These are phyloP conservation scores for Phaethornis superciliosus DNA, from an alignment of 2,113 vertebrate genomes.

Conservation along the genomic window DNA sequence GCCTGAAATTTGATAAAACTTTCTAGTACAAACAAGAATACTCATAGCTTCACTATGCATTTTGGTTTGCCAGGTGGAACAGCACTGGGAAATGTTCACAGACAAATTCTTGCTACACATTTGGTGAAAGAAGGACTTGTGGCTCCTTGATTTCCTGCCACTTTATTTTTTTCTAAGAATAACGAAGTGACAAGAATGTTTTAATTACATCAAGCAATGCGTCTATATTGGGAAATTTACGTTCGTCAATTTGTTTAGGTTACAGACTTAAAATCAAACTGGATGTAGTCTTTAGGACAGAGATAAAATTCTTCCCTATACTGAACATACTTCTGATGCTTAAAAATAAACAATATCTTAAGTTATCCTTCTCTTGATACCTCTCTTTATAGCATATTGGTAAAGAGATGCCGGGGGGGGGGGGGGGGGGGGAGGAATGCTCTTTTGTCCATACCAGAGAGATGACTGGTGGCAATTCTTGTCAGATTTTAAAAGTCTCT, in stretches of 20 bases:
- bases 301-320: background rate
- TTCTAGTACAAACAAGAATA: background rate
- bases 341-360: background rate
- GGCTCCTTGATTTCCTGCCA: background rate
- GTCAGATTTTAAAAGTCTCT: background rate
- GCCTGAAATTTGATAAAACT: background rate
- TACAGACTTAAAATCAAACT: background rate
- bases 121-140: background rate
- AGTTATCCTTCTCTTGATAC: background rate
- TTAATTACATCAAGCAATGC: background rate
- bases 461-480: background rate
- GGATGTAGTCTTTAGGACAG: background rate
- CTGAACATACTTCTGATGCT: background rate
- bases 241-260: background rate
- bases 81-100: background rate
- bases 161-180: background rate
- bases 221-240: background rate
- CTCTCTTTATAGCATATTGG: background rate
- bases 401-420: background rate
- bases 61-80: background rate
- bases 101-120: background rate
- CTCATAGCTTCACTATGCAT: background rate
- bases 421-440: accelerated
- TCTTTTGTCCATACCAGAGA: background rate
- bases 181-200: background rate